Evolutionary conservation across 1,140 invertebrate species (phyloP), one percentile per base, ranked within the genome.

Genomic region (Ceratoteleas bidentatus): DNA sequence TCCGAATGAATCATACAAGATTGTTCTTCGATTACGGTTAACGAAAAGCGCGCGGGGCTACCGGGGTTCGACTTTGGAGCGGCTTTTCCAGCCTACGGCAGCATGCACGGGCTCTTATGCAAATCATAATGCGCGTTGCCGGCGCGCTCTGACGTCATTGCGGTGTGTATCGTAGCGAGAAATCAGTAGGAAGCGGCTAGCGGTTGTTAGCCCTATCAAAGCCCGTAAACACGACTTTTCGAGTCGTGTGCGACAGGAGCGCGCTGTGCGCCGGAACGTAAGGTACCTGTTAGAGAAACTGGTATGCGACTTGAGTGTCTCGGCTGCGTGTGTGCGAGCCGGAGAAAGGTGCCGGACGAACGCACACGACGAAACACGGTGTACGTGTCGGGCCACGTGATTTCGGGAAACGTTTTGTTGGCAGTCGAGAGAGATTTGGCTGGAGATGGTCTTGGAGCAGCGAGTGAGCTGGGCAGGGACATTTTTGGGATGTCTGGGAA

Each of bases 121-220:
- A 83, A 83, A 83, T 83, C 74, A 75, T 79, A 75, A 75, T 69
- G 70, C 79, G 75, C 79, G 79, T 60, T 79, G 24, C 24, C 54
- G 65, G 81, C 75, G 70, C 79, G 81, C 77, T 65, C 66, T 83
- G 76, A 81, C 64, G 73, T 85, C 77, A 83, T 79, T 70, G 54
- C 77, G 76, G 77, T 83, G 72, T 83, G 83, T 80, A 83, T 85
- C 80, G 77, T 81, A 81, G 81, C 74, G 76, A 83, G 81, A 83
- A 85, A 81, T 85, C 65, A 70, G 68, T 85, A 83, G 84, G 81
- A 85, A 85, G 73, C 77, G 83, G 73, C 66, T 83, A 85, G 74
- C 77, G 61, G 69, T 81, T 81, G 65, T 81, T 78, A 81, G 74
- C 49, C 61, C 74, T 84, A 81, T 81, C 64, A 32, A 78, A 69